Conservation (phyloP, 2,113 vertebrate genomes). For the Pollachius pollachius region DNA sequence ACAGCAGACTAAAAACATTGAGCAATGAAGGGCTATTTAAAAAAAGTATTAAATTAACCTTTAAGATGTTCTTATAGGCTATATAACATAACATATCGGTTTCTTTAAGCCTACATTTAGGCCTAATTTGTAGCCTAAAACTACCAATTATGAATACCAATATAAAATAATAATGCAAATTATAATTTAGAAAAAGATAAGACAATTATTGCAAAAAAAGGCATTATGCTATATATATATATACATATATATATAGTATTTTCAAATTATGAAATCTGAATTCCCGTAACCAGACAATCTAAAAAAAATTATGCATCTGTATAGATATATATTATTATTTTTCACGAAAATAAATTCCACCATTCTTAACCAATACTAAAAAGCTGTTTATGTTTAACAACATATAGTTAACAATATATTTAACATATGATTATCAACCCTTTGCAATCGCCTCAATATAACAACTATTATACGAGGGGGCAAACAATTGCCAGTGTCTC, state of each 20-base stretch:
- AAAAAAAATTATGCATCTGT: neutral
- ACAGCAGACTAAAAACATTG: constrained; percentile 45
- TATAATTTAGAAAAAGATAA: neutral
- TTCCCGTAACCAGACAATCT: neutral
- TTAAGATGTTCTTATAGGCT: constrained; percentile 10
- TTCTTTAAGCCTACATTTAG: too few relatives aligned
- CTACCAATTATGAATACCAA: too few relatives aligned
- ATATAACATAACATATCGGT: neutral
- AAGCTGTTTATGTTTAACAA: neutral
- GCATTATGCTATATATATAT: neutral
- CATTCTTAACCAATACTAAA: too few relatives aligned
- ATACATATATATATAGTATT: neutral
- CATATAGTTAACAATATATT: constrained; percentile 12
- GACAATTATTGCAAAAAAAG: neutral
- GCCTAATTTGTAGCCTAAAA: too few relatives aligned
- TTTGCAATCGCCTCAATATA: constrained; percentile 17
- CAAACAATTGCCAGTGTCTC: constrained; percentile 52
- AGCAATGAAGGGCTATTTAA: constrained; percentile 44
- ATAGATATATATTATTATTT: neutral
- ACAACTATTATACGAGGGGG: constrained; percentile 21
- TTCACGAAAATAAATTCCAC: too few relatives aligned
- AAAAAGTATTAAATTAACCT: constrained; percentile 39
- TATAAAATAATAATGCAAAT: neutral
- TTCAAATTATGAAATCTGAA: too few relatives aligned
- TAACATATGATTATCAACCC: neutral